phyloP scores from a whole-genome alignment of 1,140 invertebrate species.

The Trachymyrmex cornetzi region DNA sequence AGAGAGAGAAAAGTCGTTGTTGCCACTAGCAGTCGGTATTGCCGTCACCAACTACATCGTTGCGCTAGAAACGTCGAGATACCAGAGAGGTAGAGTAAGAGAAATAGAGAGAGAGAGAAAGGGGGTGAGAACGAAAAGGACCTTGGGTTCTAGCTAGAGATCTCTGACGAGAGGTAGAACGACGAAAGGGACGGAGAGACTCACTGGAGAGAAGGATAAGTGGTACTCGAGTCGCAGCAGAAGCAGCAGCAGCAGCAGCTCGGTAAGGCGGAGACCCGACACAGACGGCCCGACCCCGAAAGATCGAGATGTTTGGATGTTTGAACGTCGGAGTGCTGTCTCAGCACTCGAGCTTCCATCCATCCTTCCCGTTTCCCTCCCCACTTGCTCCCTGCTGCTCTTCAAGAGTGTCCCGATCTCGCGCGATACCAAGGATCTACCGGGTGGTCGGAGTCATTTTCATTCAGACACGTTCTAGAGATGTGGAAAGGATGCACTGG shows the following conservation, averaged over 20 bases:
- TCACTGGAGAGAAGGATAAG: conserved; percentile 78
- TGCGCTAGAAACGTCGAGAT: conserved; percentile 64
- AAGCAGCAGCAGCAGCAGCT: conserved; percentile 24
- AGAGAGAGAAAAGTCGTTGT: conserved; percentile 59
- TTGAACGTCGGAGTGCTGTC: conserved; percentile 85
- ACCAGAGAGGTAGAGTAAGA: conserved; percentile 44
- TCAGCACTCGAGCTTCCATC: conserved; percentile 81
- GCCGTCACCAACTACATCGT: conserved; percentile 68
- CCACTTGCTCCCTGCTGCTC: conserved; percentile 20
- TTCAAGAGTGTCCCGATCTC: conserved; percentile 69
- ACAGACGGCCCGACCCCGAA: conserved; percentile 82
- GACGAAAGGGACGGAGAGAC: conserved; percentile 67
- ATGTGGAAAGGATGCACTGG: background rate
- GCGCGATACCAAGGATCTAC: conserved; percentile 61
- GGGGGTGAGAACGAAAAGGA: conserved; percentile 60
- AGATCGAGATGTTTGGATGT: conserved; percentile 86
- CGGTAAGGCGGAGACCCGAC: conserved; percentile 73
- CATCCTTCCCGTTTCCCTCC: conserved; percentile 52
- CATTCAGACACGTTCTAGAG: conserved; percentile 17
- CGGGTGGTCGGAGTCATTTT: conserved; percentile 68
- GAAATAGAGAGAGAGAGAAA: conserved; percentile 49
- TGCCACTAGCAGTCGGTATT: conserved; percentile 61
- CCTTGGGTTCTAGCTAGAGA: conserved; percentile 55
- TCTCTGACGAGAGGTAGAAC: conserved; percentile 70
- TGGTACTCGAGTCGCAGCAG: conserved; percentile 78